A percentile compares a stretch with the other conserved stretches of the same genome.
These are phyloP conservation scores for Eubasilissa regina DNA, from an alignment of 1,140 invertebrate species.

Conservation along the genomic window DNA sequence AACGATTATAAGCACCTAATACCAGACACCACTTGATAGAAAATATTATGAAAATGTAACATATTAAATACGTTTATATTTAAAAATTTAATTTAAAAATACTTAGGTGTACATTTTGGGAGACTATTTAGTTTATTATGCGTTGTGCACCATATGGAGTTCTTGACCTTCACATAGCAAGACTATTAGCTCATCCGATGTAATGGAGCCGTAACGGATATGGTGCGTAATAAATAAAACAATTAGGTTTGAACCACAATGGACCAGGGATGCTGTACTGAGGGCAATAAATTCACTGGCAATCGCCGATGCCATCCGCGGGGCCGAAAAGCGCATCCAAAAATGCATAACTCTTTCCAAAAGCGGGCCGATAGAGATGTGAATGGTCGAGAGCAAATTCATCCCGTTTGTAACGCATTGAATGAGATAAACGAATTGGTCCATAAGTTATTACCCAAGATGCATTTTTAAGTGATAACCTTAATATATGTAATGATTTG, in stretches of 20 bases:
- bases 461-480: no score
- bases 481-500: no score
- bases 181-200: background rate
- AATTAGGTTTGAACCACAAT: slow-evolving; percentile 34
- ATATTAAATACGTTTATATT: no score
- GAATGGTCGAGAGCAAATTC: slow-evolving; percentile 15
- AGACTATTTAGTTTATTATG: no score
- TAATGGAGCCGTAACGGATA: slow-evolving; percentile 29
- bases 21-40: no score
- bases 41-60: no score
- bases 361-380: slow-evolving; percentile 23
- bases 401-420: background rate
- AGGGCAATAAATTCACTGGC: slow-evolving; percentile 30
- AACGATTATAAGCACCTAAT: no score
- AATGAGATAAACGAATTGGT: slow-evolving; percentile 5
- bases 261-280: slow-evolving; percentile 16
- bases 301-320: slow-evolving; percentile 24
- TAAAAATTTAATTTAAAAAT: no score
- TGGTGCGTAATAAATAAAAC: slow-evolving; percentile 40
- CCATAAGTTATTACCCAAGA: no score
- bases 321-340: slow-evolving; percentile 10
- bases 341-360: slow-evolving; percentile 38
- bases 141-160: no score
- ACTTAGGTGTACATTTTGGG: no score
- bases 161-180: background rate